Evolutionary conservation across 1,140 invertebrate species (phyloP).

Genomic region (Whitmania pigra): DNA sequence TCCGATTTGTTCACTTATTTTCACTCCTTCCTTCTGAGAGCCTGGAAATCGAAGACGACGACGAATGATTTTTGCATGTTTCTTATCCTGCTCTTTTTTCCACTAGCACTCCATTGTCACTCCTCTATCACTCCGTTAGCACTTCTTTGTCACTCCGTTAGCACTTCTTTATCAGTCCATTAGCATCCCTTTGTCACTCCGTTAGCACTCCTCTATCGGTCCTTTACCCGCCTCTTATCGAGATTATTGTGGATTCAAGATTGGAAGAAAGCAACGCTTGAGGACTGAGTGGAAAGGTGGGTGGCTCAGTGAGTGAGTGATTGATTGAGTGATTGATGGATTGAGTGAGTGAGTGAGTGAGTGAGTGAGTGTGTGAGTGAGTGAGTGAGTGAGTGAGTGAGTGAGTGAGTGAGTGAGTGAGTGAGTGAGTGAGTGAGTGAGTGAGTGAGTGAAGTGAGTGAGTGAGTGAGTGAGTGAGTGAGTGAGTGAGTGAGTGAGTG

Average conservation of each 20-base stretch:
- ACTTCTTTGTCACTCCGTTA: no score
- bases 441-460: slow-evolving; percentile 19
- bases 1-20: no score
- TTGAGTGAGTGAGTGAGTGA: slow-evolving; percentile 19
- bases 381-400: slow-evolving; percentile 20
- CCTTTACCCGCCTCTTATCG: neutral
- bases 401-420: slow-evolving; percentile 21
- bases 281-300: slow-evolving; percentile 15
- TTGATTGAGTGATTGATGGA: slow-evolving; percentile 14
- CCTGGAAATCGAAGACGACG: no score
- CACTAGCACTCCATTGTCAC: no score
- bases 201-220: neutral
- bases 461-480: slow-evolving; percentile 15
- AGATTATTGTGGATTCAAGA: neutral
- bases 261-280: neutral
- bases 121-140: no score
- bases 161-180: no score
- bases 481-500: slow-evolving; percentile 14
- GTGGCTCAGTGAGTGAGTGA: slow-evolving; percentile 18
- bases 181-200: no score
- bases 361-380: slow-evolving; percentile 18
- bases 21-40: no score
- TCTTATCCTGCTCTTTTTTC: no score
- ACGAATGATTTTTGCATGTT: no score
- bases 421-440: slow-evolving; percentile 21